These are phyloP conservation scores for Pseudolaguvia tuberculata DNA, from an alignment of 2,113 vertebrate genomes.

Conservation along the genomic window DNA sequence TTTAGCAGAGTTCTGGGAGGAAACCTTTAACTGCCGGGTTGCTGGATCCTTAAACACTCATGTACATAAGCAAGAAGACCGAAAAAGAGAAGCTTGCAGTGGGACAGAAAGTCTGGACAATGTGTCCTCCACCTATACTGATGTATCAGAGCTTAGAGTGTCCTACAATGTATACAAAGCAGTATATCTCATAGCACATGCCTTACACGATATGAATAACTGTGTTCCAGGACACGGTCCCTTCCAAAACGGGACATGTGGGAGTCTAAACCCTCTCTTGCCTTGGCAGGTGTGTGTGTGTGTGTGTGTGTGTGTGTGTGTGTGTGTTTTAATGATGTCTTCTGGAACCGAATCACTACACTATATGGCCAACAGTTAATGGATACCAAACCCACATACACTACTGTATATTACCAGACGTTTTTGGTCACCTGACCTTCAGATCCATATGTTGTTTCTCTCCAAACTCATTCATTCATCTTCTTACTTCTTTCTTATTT, in stretches of 20 bases:
- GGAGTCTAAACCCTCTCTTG: conserved; percentile 48
- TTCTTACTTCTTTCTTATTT: too few relatives aligned
- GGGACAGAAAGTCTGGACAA: conserved; percentile 56
- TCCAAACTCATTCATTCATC: too few relatives aligned
- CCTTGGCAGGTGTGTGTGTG: conserved; percentile 64
- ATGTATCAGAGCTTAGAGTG: conserved; percentile 64
- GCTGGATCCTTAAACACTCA: conserved; percentile 58
- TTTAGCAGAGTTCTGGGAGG: conserved; percentile 67
- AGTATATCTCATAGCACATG: conserved; percentile 66
- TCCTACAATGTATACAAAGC: conserved; percentile 73
- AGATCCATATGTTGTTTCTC: too few relatives aligned
- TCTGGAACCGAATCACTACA: too few relatives aligned
- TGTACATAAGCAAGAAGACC: conserved; percentile 29
- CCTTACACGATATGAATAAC: conserved; percentile 63
- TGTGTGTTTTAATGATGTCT: neutral
- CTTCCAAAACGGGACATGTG: conserved; percentile 60
- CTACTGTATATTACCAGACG: too few relatives aligned
- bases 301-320: conserved; percentile 62
- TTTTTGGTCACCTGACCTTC: too few relatives aligned
- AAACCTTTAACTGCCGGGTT: conserved; percentile 60
- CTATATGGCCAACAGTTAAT: too few relatives aligned
- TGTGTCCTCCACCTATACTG: conserved; percentile 59
- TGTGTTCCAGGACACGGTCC: conserved; percentile 56
- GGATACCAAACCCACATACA: too few relatives aligned
- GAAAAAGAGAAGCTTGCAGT: conserved; percentile 49